Evolutionary conservation across 1,140 invertebrate species (phyloP).

Genomic region (Tetragonula clypearis): DNA sequence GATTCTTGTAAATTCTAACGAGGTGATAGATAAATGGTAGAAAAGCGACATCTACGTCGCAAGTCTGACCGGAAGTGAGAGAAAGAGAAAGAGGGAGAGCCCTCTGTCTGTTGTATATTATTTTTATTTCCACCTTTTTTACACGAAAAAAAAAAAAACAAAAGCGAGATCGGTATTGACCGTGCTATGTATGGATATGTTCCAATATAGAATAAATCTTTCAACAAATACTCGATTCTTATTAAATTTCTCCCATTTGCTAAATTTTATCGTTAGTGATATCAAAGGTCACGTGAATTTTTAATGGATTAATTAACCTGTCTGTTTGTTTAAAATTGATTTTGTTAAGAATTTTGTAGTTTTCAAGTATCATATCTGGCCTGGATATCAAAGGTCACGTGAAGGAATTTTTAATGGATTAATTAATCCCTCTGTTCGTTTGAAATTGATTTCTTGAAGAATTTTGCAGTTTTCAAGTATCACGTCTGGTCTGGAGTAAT

Average conservation of each 20-base stretch:
- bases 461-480: not conserved
- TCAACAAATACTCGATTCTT: slow-evolving; percentile 71
- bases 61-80: slow-evolving; percentile 30
- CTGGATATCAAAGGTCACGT: no score
- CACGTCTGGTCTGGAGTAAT: not conserved
- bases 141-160: slow-evolving; percentile 69
- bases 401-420: not conserved
- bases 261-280: no score
- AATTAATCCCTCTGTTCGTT: not conserved
- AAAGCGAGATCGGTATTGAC: slow-evolving; percentile 77
- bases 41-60: not conserved
- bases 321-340: not conserved
- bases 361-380: not conserved
- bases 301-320: not conserved
- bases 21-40: not conserved
- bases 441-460: not conserved
- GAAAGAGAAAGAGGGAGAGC: slow-evolving; percentile 46
- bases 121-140: slow-evolving; percentile 81
- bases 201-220: slow-evolving; percentile 80
- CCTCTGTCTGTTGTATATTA: slow-evolving; percentile 79
- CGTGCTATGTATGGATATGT: slow-evolving; percentile 81
- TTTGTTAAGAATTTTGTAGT: not conserved
- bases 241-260: not conserved
- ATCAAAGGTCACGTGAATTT: no score
- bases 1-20: slow-evolving; percentile 6